Base-by-base conservation (phyloP, 2,113 vertebrate species). In the Psophia crepitans region DNA sequence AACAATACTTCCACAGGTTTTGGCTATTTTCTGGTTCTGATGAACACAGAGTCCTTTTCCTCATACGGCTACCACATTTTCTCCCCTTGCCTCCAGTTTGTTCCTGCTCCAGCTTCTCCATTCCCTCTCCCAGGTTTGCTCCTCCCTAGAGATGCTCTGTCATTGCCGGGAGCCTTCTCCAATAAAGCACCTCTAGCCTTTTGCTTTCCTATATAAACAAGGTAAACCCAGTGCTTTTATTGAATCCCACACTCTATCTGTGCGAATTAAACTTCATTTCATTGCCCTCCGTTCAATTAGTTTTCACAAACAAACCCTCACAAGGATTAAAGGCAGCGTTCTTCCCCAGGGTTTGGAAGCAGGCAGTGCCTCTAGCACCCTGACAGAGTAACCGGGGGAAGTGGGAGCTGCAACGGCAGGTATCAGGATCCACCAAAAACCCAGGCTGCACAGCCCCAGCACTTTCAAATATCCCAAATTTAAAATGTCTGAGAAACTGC, bases 401-500 rank as follows among this genome's bases (percentile, higher is more conserved):
- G 54, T 39, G 39, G 61, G 63, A 56, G 35, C 54, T 73, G 8
- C 33, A 33, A n/a, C 1, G 20, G 37, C 22, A 54, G 35, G 16
- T 8, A 66, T 3, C 4, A 13, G 27, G 43, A 81, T 51, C 16
- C 80, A 70, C 51, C 60, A 87, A 11, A 85, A 76, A 20, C 1
- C 48, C 32, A 21, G 3, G 4, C 14, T 46, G 51, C 51, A 56
- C 12, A 12, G 53, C 3, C 3, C 16, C 79, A 71, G 56, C 19
- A 19, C 44, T 60, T 48, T 8, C 76, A 73, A 76, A 48, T 1
- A 75, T 0, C 39, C 60, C 17, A 3, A 30, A 53, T 44, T 58
- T 57, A 23, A 89, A 89, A 93, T 9, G 27, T 18, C 84, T 46
- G 54, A 92, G 87, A 97, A 96, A 70, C 81, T 84, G 57, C 83